Base-by-base conservation (phyloP, 2,888 invertebrate genomes). In the Anoplius nigerrimus region DNA sequence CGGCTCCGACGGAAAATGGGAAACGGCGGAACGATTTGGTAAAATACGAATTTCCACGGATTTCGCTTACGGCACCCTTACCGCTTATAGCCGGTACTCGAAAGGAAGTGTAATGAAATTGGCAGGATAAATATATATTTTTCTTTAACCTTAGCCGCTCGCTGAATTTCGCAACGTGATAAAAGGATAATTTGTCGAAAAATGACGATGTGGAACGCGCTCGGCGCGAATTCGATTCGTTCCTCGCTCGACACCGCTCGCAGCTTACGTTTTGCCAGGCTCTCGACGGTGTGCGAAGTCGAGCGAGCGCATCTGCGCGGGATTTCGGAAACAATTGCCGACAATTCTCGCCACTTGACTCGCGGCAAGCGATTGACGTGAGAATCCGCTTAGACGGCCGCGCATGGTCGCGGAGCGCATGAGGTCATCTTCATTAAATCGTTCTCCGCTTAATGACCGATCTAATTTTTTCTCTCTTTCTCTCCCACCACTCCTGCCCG, bases 261-360 rank as follows among this genome's bases (percentile, higher is more conserved):
- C 27, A 2, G 34, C 34, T 3, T 34, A 11, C 34, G 34, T 34
- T 34, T 34, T 34, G 34, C 34, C n/a, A n/a, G n/a, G 34, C 11
- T 6, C 4, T 34, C 34, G 8, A 34, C 34, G 34, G 34, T 34
- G 34, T 34, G 34, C 24, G 54, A 51, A 53, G 63, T 21, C 27
- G 48, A 34, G 78, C 77, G 77, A 75, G 80, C 79, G 85, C 85
- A 81, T 83, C 84, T 86, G 85, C 86, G 86, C 87, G 87, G 89
- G 89, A 89, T 89, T 89, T 89, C 88, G 89, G 88, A 89, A 89
- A 89, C 88, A 88, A 88, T 89, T 89, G 89, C 87, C 87, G 87
- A 84, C 88, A 89, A 89, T 89, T 88, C 89, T 82, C 86, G 87
- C 88, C 88, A 89, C 88, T 88, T 88, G 86, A 86, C 87, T 87